Evolutionary conservation across 1,140 invertebrate species (phyloP).

Genomic region (Tenebrio molitor): DNA sequence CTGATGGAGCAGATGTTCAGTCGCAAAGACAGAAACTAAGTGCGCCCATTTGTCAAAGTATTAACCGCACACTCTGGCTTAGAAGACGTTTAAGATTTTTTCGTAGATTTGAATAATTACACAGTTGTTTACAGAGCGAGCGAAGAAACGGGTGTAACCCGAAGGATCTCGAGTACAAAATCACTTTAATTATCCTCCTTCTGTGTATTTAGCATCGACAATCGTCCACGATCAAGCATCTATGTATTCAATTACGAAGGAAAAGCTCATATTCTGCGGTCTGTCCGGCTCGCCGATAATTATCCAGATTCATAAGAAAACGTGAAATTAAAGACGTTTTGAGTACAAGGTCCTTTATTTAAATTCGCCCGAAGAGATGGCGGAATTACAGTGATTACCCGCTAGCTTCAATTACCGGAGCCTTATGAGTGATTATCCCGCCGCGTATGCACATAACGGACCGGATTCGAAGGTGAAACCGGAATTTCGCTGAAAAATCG

Average conservation of each 20-base stretch:
- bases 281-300: conserved; percentile 45
- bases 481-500: conserved; percentile 23
- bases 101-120: conserved; percentile 24
- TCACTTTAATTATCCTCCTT: conserved; percentile 32
- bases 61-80: conserved; percentile 10
- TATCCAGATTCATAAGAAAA: conserved; percentile 52
- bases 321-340: conserved; percentile 55
- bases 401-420: conserved; percentile 17
- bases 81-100: conserved; percentile 5
- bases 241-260: conserved; percentile 27
- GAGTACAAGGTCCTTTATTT: conserved; percentile 55
- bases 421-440: conserved; percentile 20
- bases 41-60: conserved; percentile 13
- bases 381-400: conserved; percentile 50
- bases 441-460: background rate
- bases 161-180: background rate
- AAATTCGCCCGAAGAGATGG: conserved; percentile 47
- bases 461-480: conserved; percentile 30
- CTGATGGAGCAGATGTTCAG: conserved; percentile 6
- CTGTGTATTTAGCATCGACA: conserved; percentile 31
- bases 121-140: background rate
- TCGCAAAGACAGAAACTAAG: conserved; percentile 23
- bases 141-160: background rate
- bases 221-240: conserved; percentile 22
- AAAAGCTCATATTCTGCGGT: too few relatives aligned